Evolutionary conservation across 2,113 vertebrate genomes (phyloP), one percentile per base, ranked within the genome.

Genomic region (Psilopogon haemacephalus): DNA sequence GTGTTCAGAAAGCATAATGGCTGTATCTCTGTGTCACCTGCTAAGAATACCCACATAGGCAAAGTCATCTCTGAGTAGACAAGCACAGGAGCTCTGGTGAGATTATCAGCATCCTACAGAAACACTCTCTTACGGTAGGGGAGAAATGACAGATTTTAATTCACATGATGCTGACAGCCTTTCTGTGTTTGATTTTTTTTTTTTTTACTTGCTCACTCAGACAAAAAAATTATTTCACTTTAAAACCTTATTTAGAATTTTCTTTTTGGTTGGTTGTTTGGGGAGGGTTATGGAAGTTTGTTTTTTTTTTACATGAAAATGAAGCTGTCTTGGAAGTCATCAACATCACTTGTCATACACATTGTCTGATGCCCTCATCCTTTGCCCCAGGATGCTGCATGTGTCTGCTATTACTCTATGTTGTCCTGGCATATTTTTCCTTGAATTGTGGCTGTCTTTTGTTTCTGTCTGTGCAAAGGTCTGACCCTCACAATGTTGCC

Each of bases 381-480:
- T n/a, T 30, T 59, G 74, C 28, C 50, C 60, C 55, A 76, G 63
- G 67, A 28, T 2, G 2, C 44, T 42, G 30, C 1, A 0, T 6
- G n/a, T 35, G 60, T 27, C 40, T 93, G 88, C 26, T 48, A 37
- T 75, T 2, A 1, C 50, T 65, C 73, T 89, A 42, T 56, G 40
- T 0, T 0, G 35, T 82, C 70, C 78, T 82, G 84, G 74, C 17
- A 64, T 82, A 76, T 69, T 58, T 65, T 71, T 67, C 81, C 84
- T 84, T 65, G 56, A 69, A 55, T 28, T 84, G 84, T 72, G 59
- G 12, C 32, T 69, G 54, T 75, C 84, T 89, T 94, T 90, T 92
- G 91, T 91, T 92, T 93, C 94, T 94, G 32, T 89, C 91, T 93
- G 94, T 93, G 84, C 83, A 90, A 86, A 94, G 89, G 69, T 88